A percentile compares a stretch with the other conserved stretches of the same genome.
Evolutionary conservation across 1,140 invertebrate genomes (phyloP).

Genomic region (Drosophila santomea): DNA sequence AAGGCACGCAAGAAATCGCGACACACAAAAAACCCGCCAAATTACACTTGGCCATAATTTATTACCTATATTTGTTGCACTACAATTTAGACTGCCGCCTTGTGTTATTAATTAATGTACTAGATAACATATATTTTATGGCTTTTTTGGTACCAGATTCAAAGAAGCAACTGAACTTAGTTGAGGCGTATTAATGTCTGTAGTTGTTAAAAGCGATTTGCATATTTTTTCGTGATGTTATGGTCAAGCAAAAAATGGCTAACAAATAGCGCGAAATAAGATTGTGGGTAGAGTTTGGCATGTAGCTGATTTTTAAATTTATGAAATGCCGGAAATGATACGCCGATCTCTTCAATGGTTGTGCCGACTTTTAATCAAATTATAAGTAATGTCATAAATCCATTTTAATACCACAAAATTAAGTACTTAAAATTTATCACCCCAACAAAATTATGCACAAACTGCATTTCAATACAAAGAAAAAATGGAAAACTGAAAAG

Average conservation of each 20-base stretch:
- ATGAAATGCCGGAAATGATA: slow-evolving; percentile 62
- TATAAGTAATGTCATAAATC: slow-evolving; percentile 57
- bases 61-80: slow-evolving; percentile 22
- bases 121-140: slow-evolving; percentile 13
- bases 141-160: slow-evolving; percentile 6
- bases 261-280: neutral
- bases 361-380: slow-evolving; percentile 66
- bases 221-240: neutral
- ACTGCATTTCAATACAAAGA: neutral
- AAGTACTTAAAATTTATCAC: slow-evolving; percentile 70
- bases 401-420: slow-evolving; percentile 60
- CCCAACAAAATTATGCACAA: slow-evolving; percentile 35
- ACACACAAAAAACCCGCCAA: slow-evolving; percentile 32
- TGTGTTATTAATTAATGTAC: neutral
- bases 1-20: slow-evolving; percentile 31
- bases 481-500: slow-evolving; percentile 3
- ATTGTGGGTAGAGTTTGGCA: slow-evolving; percentile 31
- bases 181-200: slow-evolving; percentile 24
- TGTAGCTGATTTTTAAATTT: slow-evolving; percentile 25
- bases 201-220: slow-evolving; percentile 5
- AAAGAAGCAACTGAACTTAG: slow-evolving; percentile 24
- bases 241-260: slow-evolving; percentile 10
- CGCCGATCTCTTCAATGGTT: slow-evolving; percentile 13
- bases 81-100: slow-evolving; percentile 13
- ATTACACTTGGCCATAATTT: slow-evolving; percentile 42